Base-by-base conservation (phyloP, 2,888 invertebrate genomes). In the Tetropium fuscum region DNA sequence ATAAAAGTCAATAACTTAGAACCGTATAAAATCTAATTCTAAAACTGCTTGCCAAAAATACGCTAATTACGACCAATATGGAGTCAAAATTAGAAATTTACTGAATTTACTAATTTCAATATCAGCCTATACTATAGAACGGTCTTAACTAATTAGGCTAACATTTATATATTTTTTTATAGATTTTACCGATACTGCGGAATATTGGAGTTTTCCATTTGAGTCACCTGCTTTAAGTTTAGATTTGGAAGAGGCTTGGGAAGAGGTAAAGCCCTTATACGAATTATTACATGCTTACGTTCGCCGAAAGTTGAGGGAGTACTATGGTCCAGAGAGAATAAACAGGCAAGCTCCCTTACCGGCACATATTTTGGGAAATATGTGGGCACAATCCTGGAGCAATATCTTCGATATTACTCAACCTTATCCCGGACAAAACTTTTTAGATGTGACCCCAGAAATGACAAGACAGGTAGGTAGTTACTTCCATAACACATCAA, bases 321-420 rank as follows among this genome's bases (percentile, higher is more conserved):
- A 90, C 19, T 95, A 96, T 74, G 95, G 95, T 0, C 92, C 92
- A 0, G 92, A 94, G 74, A 87, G 90, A 67, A 89, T 93, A 47
- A 91, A 90, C 67, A 84, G 90, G 1, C 89, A 92, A 32, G 93
- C 94, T 0, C 94, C 94, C 0, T 84, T 95, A 34, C 94, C 95
- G 0, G 92, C 93, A 0, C 94, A 95, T 73, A 86, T 95, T 54
- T 84, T 95, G 3, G 95, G 96, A 0, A 95, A 95, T 76, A 93
- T 95, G 91, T 95, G 94, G 90, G 93, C 87, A 0, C 95, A 95
- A 80, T 90, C 90, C 38, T 95, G 95, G 95, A 85, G 87, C 0
- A 93, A 93, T 63, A 90, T 94, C 13, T 85, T 92, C 59, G 93
- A 94, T 60, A 83, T 91, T 34, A 89, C 94, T 0, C 87, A 92